Base-by-base conservation (phyloP, 37 sponge, comb jelly and placozoan species). In the Theonella swinhoei region DNA sequence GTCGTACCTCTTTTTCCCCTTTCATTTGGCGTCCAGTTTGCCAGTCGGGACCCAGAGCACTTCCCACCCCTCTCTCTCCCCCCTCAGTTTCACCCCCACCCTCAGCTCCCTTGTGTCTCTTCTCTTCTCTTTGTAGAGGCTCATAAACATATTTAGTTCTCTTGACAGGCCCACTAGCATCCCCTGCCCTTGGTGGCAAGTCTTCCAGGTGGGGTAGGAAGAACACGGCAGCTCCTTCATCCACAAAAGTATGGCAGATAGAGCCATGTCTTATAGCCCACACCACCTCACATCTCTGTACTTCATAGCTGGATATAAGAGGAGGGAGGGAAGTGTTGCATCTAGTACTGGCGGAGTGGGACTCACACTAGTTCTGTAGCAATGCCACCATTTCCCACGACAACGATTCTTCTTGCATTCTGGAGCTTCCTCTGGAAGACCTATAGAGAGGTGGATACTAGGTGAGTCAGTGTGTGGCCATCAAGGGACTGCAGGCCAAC, bases 31-130 rank as follows among this genome's bases (percentile, higher is more conserved):
- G 74, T 17, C 83, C 87, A 58, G 74, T 41, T 74, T 84, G 89
- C 99, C 99, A 99, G 66, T 99, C 99, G 11, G 99, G 99, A 24
- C 99, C 99, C 54, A 99, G 73, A 1, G 99, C 99, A 76, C 91
- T 89, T 29, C 98, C 98, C 32, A 64, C 28, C 25, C 54, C 23
- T 42, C 9, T 54, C 59, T 47, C 63, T 33, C 11, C 9, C 40
- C 7, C 33, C 72, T 26, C 20, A 24, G 64, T 35, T n/a, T 14
- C 78, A 29, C 26, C 41, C 23, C 25, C 39, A 67, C 31, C 65
- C 29, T 23, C 75, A 73, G 24, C 3, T 32, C 39, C 40, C 47
- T 25, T 0, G 37, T 28, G 26, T 14, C 43, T 35, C n/a, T 63
- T 63, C 64, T 9, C 64, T 63, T 34, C 7, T 70, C 72, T 70